Evolutionary conservation across 2,888 invertebrate species (phyloP), one percentile per base, ranked within the genome.

Genomic region (Flabesymbios commensalis): DNA sequence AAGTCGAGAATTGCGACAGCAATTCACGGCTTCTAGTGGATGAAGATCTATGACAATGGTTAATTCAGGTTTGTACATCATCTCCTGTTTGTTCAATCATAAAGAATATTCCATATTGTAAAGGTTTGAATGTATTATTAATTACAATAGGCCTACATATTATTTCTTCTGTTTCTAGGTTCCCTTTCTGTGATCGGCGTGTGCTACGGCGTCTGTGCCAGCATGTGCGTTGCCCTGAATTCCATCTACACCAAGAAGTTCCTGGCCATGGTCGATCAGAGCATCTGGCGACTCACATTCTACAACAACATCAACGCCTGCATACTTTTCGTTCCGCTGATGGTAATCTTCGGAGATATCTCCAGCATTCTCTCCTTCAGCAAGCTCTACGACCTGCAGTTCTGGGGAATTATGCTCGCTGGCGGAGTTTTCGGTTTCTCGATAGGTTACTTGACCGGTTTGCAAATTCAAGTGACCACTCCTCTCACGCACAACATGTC

Each of bases 401-500:
- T 96, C 81, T 94, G 95, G 92, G 67, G 85, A 1, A 87, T 92
- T 64, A 93, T 99, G 92, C 78, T 88, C 0, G 77, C 92, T 49
- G 92, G 96, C 55, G 99, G 99, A 0, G 60, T 97, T 7, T 96
- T 94, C 84, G 99, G 98, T 39, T 97, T 99, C 83, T 90, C 93
- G 19, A 97, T 99, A 79, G 97, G 98, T 64, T 96, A 92, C 83
- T 91, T 96, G 17, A 95, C 98, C 5, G 92, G 94, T 1, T 85
- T 98, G 69, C 98, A 99, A 86, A 98, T 99, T 31, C 91, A 97
- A 87, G 90, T 93, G 14, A 99, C 99, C 1, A 98, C 98, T 14
- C 95, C 99, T 0, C 85, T 99, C 64, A 99, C 99, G 0, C 99
- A 99, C 85, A 98, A 96, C 81, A 94, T 99, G 76, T 97, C 97